phyloP scores from a whole-genome alignment of 1,140 invertebrate species.

The Polypedilum pembai region DNA sequence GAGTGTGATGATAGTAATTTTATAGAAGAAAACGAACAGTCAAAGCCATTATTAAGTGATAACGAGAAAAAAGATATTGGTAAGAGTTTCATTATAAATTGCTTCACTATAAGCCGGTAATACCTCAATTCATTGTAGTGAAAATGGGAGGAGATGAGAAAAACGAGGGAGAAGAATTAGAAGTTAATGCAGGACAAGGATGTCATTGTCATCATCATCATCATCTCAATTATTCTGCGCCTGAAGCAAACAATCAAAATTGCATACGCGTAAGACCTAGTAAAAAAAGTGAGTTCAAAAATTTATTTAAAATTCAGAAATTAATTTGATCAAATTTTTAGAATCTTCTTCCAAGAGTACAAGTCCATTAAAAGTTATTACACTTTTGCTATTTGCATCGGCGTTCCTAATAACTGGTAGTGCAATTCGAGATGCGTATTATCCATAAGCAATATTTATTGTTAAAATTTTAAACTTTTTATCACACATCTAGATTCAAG shows the following conservation, averaged over 20 bases:
- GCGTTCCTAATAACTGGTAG: slow-evolving; percentile 43
- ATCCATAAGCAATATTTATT: slow-evolving; percentile 15
- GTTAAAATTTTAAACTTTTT: too few species aligned
- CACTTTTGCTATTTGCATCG: slow-evolving; percentile 41
- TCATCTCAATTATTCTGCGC: background rate
- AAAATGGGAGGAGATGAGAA: slow-evolving; percentile 36
- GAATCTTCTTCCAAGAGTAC: slow-evolving; percentile 45
- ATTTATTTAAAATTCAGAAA: background rate
- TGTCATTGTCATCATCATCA: background rate
- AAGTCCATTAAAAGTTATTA: slow-evolving; percentile 44
- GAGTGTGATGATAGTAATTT: slow-evolving; percentile 39
- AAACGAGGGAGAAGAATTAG: slow-evolving; percentile 34
- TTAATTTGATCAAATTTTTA: slow-evolving; percentile 31
- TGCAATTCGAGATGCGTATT: slow-evolving; percentile 43
- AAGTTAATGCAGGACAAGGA: slow-evolving; percentile 29
- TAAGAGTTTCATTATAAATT: too few species aligned
- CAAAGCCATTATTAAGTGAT: slow-evolving; percentile 37
- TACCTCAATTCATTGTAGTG: slow-evolving; percentile 35
- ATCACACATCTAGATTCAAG: too few species aligned
- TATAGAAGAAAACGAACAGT: slow-evolving; percentile 38
- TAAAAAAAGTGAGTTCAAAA: slow-evolving; percentile 38
- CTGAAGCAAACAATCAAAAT: background rate
- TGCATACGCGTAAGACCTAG: slow-evolving; percentile 37
- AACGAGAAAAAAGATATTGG: slow-evolving; percentile 38
- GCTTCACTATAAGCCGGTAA: too few species aligned